Percentiles rank a stretch among this genome's conserved stretches.
Conservation (phyloP, 2,797 vertebrate genomes). For the Carduelis carduelis region DNA sequence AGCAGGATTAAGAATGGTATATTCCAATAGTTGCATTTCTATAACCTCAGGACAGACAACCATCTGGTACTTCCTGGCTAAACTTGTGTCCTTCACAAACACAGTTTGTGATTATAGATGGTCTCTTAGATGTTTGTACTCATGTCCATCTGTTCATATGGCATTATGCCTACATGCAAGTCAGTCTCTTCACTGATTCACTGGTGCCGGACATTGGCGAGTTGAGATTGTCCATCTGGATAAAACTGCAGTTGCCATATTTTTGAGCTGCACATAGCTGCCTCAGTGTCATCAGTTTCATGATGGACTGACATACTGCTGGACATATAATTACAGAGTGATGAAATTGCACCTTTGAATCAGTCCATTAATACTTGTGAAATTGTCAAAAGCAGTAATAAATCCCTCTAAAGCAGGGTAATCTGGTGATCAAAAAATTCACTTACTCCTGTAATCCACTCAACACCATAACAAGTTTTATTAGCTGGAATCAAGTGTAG, state of each 20-base stretch:
- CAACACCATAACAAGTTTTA: background rate
- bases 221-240: background rate
- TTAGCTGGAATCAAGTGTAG: background rate
- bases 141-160: constrained; percentile 41
- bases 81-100: constrained; percentile 37
- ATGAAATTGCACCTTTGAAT: background rate
- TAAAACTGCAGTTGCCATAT: background rate
- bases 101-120: constrained; percentile 30
- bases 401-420: background rate
- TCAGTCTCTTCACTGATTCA: background rate
- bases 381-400: background rate
- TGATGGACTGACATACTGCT: background rate
- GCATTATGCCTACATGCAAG: background rate
- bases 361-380: background rate
- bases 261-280: background rate
- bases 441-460: background rate
- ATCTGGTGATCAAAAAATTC: background rate
- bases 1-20: background rate
- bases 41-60: constrained; percentile 22
- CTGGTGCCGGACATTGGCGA: background rate
- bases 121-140: constrained; percentile 24
- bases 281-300: background rate
- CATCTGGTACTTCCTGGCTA: constrained; percentile 48
- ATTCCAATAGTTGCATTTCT: background rate
- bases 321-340: background rate